These are phyloP conservation scores for Leucoraja ocellata DNA, from an alignment of 2,797 vertebrate genomes.

Conservation along the genomic window DNA sequence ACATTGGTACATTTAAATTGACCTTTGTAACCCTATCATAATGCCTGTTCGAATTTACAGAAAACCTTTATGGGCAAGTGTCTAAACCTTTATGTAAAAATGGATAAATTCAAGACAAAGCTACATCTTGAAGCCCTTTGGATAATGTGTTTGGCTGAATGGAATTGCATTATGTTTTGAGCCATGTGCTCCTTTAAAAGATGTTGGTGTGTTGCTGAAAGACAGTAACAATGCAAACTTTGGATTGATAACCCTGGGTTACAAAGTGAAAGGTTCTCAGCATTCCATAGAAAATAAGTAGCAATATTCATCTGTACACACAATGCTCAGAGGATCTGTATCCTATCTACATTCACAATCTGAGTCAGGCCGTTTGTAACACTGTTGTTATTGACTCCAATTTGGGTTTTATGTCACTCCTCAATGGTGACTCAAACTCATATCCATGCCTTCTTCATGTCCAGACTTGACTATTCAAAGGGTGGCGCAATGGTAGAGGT, in stretches of 20 bases:
- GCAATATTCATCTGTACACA: background rate
- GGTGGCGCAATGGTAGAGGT: too few species aligned
- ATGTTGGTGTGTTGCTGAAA: background rate
- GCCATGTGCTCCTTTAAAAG: background rate
- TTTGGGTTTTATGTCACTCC: too few species aligned
- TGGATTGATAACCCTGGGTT: background rate
- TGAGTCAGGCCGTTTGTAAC: too few species aligned
- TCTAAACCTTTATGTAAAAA: background rate
- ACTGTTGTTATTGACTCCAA: too few species aligned
- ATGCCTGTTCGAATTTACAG: background rate
- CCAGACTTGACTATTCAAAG: too few species aligned
- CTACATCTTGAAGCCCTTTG: too few species aligned
- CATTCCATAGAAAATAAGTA: background rate
- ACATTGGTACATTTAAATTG: background rate
- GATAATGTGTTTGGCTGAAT: background rate
- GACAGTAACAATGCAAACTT: background rate
- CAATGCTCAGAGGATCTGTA: background rate
- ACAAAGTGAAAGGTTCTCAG: background rate
- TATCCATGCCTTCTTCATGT: too few species aligned
- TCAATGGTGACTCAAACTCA: too few species aligned
- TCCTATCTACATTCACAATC: background rate
- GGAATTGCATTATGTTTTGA: background rate
- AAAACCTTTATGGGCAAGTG: background rate
- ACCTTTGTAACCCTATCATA: background rate
- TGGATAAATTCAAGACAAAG: background rate